Evolutionary conservation across 2,113 vertebrate species (phyloP).

Genomic region (Typhlomys cinereus): DNA sequence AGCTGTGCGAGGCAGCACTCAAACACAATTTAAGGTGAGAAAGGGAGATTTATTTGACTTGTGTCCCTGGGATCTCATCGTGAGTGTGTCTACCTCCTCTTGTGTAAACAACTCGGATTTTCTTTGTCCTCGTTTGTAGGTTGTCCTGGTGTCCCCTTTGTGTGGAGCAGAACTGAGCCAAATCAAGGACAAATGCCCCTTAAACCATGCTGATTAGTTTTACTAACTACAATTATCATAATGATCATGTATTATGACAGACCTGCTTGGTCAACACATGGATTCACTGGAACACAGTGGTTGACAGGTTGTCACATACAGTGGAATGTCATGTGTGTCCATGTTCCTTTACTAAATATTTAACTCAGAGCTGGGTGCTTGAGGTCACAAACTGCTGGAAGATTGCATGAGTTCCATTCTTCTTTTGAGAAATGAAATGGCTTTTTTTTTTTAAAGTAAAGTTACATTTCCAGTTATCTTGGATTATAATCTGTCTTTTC

Average conservation of each 20-base stretch:
- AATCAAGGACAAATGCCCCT: not conserved
- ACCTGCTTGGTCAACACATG: slow-evolving; percentile 40
- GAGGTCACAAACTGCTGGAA: not conserved
- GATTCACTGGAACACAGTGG: not conserved
- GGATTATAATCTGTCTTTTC: not conserved
- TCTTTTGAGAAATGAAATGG: not conserved
- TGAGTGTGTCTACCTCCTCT: not conserved
- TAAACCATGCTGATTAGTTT: slow-evolving; percentile 17
- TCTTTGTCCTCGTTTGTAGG: not conserved
- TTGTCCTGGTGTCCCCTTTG: not conserved
- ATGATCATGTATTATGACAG: slow-evolving; percentile 53
- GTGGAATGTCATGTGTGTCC: not conserved
- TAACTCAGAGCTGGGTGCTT: not conserved
- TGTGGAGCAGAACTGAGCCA: slow-evolving; percentile 44
- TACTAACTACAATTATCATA: slow-evolving; percentile 45
- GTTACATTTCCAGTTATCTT: not conserved
- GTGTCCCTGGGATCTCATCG: not conserved
- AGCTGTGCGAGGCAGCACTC: too few relatives aligned
- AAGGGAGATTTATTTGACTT: too few relatives aligned
- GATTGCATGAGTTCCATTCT: not conserved
- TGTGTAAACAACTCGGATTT: not conserved
- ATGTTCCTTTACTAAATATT: not conserved
- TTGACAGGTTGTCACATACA: not conserved
- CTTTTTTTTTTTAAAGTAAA: slow-evolving; percentile 11
- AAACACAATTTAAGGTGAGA: too few relatives aligned